These are phyloP conservation scores for Morinoia aosen DNA, from an alignment of 2,888 invertebrate species.

Conservation along the genomic window DNA sequence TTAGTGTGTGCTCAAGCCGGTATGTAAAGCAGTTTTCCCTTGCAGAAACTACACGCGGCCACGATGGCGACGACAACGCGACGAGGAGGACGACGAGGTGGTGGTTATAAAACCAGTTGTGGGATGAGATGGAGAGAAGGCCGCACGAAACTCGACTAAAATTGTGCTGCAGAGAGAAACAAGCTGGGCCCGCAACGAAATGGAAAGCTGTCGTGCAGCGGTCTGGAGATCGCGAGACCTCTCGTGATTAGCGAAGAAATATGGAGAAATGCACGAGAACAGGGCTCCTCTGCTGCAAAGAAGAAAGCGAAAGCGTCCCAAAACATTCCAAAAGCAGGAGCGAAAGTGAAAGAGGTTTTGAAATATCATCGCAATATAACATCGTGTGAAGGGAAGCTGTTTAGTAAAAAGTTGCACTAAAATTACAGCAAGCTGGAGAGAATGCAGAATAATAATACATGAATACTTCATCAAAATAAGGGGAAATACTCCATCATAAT, in stretches of 20 bases:
- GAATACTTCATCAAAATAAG: no score
- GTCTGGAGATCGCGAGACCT: constrained; percentile 14
- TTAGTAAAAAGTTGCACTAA: neutral
- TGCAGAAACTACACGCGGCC: neutral
- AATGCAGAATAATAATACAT: no score
- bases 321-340: neutral
- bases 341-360: neutral
- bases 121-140: neutral
- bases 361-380: neutral
- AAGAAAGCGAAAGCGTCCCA: constrained; percentile 29
- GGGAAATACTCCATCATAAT: no score
- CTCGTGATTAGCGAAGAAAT: constrained; percentile 24
- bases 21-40: neutral
- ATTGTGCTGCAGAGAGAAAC: neutral
- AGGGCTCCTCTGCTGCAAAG: neutral
- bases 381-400: neutral
- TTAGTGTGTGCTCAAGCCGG: neutral
- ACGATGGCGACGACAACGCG: no score
- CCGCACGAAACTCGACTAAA: constrained; percentile 14
- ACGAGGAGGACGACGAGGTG: no score
- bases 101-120: neutral
- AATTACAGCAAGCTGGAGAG: neutral
- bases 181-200: constrained; percentile 34
- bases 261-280: constrained; percentile 10
- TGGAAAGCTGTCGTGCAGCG: constrained; percentile 49